Base-by-base conservation (phyloP, 2,113 vertebrate species). In the Dipodomys merriami region DNA sequence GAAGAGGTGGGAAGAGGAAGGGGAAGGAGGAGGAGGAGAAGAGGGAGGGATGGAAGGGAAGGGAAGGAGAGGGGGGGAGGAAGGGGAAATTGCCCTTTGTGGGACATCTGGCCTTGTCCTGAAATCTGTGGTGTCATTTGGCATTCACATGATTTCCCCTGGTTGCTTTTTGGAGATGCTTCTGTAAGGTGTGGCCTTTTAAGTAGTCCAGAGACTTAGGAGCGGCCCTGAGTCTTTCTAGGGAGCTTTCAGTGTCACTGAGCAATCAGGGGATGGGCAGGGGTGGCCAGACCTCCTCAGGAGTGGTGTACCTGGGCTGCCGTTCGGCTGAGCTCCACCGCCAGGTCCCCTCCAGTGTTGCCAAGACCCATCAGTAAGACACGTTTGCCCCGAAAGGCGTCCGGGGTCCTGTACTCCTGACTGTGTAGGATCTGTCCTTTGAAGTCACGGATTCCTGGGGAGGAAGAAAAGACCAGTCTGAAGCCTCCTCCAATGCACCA, bases 321-420 rank as follows among this genome's bases (percentile, higher is more conserved):
- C 29, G 89, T 97, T 4, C 83, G 98, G 53, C 99, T 99, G 74
- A 99, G 97, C 93, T 99, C 99, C 95, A 98, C 99, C 0, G 99
- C 97, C 9, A 99, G 86, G 86, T 99, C 99, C 0, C 98, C 98
- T 0, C 98, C 99, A 0, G 99, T 99, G 96, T 99, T 99, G 12
- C 99, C 99, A 39, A 98, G 97, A 35, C 99, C 99, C 0, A 99
- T 91, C 79, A 99, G 98, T 5, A 99, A 94, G 86, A 99, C 96
- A 0, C 97, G 98, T 93, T 99, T 98, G 83, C 98, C 99, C 62
- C 88, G 96, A 97, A 98, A 99, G 23, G 78, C 89, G 57, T 98
- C 97, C 33, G 96, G 95, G 3, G 97, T 96, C 97, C 96, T 99
- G 91, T 99, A 99, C 2, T 99, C 98, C 96, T 84, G 97, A 94